phyloP scores from a whole-genome alignment of 2,797 vertebrate species.

The Gila robusta region DNA sequence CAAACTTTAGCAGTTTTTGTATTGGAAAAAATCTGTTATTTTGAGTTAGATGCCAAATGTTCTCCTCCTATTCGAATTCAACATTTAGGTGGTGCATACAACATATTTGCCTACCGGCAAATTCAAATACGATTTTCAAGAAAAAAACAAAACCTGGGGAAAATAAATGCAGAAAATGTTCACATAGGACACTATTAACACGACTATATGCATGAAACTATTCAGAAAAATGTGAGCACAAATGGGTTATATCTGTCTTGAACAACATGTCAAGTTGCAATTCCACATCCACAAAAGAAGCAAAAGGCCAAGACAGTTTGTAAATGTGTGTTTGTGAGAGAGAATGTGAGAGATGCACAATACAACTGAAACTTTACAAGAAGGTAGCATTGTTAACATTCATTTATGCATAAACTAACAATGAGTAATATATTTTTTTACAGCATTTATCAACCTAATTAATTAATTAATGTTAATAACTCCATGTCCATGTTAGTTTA shows the following conservation, averaged over 20 bases:
- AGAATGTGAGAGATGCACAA: background rate
- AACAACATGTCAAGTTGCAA: conserved; percentile 7
- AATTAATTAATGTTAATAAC: background rate
- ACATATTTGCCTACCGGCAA: no score
- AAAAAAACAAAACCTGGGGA: no score
- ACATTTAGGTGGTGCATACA: no score
- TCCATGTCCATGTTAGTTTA: background rate
- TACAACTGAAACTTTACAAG: background rate
- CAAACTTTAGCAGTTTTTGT: no score
- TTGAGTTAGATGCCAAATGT: no score
- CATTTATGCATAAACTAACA: background rate
- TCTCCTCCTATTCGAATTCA: no score
- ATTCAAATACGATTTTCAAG: no score
- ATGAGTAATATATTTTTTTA: background rate
- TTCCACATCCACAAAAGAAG: conserved; percentile 15
- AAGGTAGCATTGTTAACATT: background rate
- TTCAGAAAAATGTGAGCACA: no score
- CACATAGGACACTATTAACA: no score
- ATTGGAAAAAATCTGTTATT: no score
- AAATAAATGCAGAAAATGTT: no score
- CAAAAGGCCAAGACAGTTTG: background rate
- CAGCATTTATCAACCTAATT: background rate
- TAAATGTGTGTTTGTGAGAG: background rate
- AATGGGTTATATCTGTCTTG: conserved; percentile 3
- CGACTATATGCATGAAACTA: no score